A percentile compares a stretch with the other conserved stretches of the same genome.
Evolutionary conservation across 2,113 vertebrate genomes (phyloP).

Genomic region (Hydrolagus affinis): DNA sequence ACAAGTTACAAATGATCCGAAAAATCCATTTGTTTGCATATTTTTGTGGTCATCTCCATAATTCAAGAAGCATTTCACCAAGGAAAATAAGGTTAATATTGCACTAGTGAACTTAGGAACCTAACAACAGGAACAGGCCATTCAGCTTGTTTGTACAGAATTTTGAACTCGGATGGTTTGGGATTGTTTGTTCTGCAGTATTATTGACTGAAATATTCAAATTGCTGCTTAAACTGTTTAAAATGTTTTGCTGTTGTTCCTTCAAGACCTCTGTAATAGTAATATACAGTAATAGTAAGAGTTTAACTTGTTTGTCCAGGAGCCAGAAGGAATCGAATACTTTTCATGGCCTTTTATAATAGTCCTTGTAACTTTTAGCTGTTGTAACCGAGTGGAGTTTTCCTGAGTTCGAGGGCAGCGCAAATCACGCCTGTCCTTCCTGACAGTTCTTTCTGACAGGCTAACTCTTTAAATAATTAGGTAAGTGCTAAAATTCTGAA

Average conservation of each 20-base stretch:
- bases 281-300: not conserved
- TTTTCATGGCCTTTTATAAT: not conserved
- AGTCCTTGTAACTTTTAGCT: not conserved
- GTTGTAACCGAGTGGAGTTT: not conserved
- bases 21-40: not conserved
- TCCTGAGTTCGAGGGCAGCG: not conserved
- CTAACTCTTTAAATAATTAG: not conserved
- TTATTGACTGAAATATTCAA: no score
- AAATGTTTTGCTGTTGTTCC: no score
- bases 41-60: not conserved
- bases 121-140: not conserved
- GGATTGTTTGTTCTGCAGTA: no score
- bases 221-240: no score
- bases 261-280: not conserved
- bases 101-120: not conserved
- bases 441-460: not conserved
- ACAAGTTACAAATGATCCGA: not conserved
- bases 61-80: not conserved
- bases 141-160: not conserved
- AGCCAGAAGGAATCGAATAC: no score
- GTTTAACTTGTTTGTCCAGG: not conserved
- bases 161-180: no score
- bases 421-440: not conserved
- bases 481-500: not conserved
- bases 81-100: not conserved